Percentiles rank a stretch among this genome's conserved stretches.
Conservation (phyloP, 2,113 vertebrate genomes). For the Murina feae region DNA sequence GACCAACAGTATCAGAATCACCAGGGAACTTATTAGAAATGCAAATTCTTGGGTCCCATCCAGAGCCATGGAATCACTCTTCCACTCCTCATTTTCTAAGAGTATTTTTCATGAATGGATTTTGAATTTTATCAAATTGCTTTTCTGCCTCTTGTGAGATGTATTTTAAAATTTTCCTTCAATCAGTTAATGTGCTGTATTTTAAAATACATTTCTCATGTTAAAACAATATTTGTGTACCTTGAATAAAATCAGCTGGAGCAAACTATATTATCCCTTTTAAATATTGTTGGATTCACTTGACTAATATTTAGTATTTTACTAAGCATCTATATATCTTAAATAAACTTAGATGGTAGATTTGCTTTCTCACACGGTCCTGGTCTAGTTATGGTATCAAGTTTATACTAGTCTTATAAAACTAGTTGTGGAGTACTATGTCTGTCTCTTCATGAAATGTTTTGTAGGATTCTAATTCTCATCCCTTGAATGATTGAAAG, state of each 20-base stretch:
- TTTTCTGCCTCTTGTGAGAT: neutral
- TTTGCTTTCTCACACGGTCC: neutral
- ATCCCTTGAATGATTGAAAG: neutral
- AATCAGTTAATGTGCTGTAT: neutral
- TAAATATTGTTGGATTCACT: too few species aligned
- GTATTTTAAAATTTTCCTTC: neutral
- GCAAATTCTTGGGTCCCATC: too few species aligned
- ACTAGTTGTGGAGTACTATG: neutral
- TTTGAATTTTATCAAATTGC: neutral
- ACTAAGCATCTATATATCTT: neutral
- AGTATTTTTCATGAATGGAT: neutral
- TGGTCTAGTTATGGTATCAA: neutral
- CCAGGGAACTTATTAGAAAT: neutral
- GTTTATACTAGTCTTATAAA: neutral
- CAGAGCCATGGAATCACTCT: neutral
- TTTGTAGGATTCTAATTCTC: neutral
- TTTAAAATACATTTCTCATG: neutral
- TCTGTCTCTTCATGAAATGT: neutral
- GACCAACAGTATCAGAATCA: neutral
- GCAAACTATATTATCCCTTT: neutral
- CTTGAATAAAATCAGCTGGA: neutral
- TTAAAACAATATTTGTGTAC: neutral
- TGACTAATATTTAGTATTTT: neutral
- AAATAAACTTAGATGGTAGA: neutral
- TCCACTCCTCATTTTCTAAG: neutral